phyloP scores from a whole-genome alignment of 30 jellyfish, hydroid and myxozoan genomes.

The Chironex yamaguchii region DNA sequence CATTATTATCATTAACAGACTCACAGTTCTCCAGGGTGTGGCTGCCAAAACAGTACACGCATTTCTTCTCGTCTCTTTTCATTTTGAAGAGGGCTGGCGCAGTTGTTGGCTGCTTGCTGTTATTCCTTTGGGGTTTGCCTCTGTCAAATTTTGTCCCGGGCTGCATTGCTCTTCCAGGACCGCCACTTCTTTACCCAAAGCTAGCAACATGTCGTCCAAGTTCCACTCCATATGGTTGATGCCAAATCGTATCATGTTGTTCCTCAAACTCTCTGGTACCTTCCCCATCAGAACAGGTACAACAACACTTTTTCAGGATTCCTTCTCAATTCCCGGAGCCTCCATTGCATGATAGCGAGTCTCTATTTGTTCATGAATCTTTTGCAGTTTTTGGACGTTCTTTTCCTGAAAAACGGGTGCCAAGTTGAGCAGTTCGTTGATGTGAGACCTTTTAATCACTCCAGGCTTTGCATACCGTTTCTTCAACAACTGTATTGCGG shows the following conservation, averaged over 20 bases:
- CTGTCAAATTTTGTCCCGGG: conserved; percentile 6
- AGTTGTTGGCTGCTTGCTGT: conserved; percentile 44
- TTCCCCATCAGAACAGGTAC: conserved; percentile 42
- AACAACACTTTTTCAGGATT: conserved; percentile 21
- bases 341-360: conserved; percentile 30
- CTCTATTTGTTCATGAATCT: conserved; percentile 27
- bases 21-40: conserved; percentile 29
- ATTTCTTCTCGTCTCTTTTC: conserved; percentile 26
- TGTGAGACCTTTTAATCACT: conserved; percentile 18
- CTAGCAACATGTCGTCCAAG: conserved; percentile 35
- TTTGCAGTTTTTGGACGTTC: neutral
- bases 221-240: conserved; percentile 50
- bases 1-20: neutral
- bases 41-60: neutral
- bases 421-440: conserved; percentile 8
- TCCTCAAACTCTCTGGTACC: conserved; percentile 13
- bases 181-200: conserved; percentile 45
- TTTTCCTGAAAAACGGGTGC: neutral
- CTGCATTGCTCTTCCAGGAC: conserved; percentile 44
- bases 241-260: conserved; percentile 41
- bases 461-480: conserved; percentile 1
- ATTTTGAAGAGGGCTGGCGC: conserved; percentile 25
- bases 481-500: conserved; percentile 18
- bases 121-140: conserved; percentile 15
- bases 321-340: conserved; percentile 42